A percentile compares a stretch with the other conserved stretches of the same genome.
Conservation (phyloP, 2,797 vertebrate species). For the Cyclura pinguis region DNA sequence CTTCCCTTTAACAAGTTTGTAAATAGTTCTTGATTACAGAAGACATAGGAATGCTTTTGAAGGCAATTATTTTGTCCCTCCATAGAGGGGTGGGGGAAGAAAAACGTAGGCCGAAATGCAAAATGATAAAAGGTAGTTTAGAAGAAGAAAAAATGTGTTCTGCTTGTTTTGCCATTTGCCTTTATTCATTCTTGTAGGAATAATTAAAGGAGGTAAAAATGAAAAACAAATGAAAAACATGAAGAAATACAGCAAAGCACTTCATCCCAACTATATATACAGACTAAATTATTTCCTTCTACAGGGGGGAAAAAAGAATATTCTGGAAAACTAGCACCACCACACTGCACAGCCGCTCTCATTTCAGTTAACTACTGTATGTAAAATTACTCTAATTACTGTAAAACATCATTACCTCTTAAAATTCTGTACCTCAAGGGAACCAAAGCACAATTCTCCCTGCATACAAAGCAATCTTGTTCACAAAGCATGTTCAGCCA, state of each 20-base stretch:
- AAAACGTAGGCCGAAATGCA: background rate
- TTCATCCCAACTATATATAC: rapidly evolving
- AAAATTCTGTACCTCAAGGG: slow-evolving; percentile 33
- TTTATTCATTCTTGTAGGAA: background rate
- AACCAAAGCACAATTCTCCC: slow-evolving; percentile 39
- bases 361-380: slow-evolving; percentile 37
- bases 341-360: slow-evolving; percentile 6
- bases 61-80: background rate
- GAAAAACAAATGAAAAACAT: slow-evolving; percentile 6
- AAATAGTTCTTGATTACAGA: background rate
- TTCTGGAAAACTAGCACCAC: background rate
- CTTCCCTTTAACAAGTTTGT: background rate
- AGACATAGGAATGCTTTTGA: background rate
- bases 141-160: slow-evolving; percentile 7
- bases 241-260: background rate
- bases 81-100: background rate
- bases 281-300: background rate
- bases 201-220: background rate
- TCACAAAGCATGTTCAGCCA: background rate
- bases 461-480: background rate
- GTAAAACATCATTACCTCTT: slow-evolving; percentile 75
- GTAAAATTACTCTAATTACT: slow-evolving; percentile 78
- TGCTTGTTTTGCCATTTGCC: slow-evolving; percentile 2
- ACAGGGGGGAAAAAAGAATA: background rate
- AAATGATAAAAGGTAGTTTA: background rate